Evolutionary conservation across 2,113 vertebrate species (phyloP).

Genomic region (Charina bottae): DNA sequence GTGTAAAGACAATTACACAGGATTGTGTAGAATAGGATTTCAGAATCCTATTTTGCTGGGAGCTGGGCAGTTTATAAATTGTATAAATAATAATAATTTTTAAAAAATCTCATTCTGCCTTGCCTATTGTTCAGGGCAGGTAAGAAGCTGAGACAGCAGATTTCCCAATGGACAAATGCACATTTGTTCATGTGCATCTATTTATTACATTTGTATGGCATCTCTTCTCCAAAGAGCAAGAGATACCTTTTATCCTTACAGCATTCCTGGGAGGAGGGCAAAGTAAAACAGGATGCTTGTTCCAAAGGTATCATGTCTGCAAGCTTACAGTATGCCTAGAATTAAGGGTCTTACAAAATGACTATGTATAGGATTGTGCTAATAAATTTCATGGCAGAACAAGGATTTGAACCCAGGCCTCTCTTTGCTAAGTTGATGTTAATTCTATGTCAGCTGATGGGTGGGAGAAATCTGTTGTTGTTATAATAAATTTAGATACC

Average conservation of each 20-base stretch:
- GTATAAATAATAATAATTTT: background rate
- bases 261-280: background rate
- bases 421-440: background rate
- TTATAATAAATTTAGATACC: background rate
- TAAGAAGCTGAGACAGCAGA: background rate
- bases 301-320: background rate
- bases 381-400: background rate
- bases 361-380: background rate
- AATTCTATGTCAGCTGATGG: background rate
- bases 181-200: background rate
- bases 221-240: background rate
- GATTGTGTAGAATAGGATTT: background rate
- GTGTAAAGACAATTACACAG: background rate
- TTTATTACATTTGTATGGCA: background rate
- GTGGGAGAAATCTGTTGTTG: background rate
- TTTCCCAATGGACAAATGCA: background rate
- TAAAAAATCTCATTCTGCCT: background rate
- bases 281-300: background rate
- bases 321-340: background rate
- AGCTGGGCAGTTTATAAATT: background rate
- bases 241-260: background rate
- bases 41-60: background rate
- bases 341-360: background rate
- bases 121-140: background rate
- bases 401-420: background rate